Conservation (phyloP, 2,888 invertebrate species). For the Sarcophaga subvicina region DNA sequence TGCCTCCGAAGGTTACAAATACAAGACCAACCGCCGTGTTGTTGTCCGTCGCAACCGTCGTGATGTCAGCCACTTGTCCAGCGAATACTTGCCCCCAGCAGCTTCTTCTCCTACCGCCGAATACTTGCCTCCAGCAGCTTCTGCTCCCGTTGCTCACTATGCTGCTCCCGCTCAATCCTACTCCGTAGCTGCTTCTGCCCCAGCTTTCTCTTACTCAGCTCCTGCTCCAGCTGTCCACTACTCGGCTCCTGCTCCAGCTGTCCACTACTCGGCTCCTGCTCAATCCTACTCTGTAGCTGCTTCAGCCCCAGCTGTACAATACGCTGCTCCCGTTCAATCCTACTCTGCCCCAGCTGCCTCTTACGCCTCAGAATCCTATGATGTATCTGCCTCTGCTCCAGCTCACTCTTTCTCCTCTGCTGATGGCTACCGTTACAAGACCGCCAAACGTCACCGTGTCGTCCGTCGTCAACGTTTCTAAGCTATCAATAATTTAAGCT, state of each 20-base stretch:
- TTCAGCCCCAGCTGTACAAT: not conserved
- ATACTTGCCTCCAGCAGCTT: conserved; percentile 72
- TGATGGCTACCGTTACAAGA: conserved; percentile 68
- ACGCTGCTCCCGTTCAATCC: conserved; percentile 6
- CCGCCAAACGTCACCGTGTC: conserved; percentile 59
- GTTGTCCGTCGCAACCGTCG: conserved; percentile 72
- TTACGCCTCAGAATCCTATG: conserved; percentile 30
- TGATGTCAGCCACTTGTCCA: conserved; percentile 75
- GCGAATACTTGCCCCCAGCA: conserved; percentile 76
- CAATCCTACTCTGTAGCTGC: conserved; percentile 30
- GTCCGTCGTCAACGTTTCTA: conserved; percentile 61
- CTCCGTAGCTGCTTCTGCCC: conserved; percentile 41
- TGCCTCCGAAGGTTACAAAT: conserved; percentile 48
- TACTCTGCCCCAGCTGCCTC: conserved; percentile 32
- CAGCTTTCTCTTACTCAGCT: conserved; percentile 69
- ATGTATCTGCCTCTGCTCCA: conserved; percentile 40
- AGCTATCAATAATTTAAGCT: conserved; percentile 28
- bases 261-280: conserved; percentile 19
- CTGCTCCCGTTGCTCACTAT: conserved; percentile 35
- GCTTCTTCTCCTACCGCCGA: conserved; percentile 71
- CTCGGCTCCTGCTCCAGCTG: not conserved
- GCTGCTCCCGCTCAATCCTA: conserved; percentile 48
- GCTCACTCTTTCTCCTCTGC: conserved; percentile 59
- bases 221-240: conserved; percentile 42
- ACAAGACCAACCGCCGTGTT: conserved; percentile 62